Conservation (phyloP, 1,140 invertebrate species). For the Pseudomyrmex gracilis region DNA sequence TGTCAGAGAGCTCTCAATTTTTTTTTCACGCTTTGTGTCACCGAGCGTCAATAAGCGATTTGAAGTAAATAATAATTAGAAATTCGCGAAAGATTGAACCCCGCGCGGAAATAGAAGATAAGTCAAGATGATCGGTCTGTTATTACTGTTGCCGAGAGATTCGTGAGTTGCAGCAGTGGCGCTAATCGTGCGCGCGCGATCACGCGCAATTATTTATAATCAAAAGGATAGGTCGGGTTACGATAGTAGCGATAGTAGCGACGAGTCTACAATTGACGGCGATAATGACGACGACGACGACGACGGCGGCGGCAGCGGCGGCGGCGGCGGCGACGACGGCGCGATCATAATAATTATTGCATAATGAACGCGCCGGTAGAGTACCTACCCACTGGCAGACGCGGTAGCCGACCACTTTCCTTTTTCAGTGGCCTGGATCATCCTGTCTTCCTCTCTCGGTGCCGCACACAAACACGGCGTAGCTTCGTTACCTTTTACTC, state of each 20-base stretch:
- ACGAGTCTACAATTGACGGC: constrained; percentile 61
- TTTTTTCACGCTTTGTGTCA: too few relatives aligned
- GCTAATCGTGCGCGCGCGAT: constrained; percentile 37
- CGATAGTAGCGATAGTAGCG: constrained; percentile 52
- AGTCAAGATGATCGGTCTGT: constrained; percentile 18
- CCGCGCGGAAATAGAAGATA: constrained; percentile 21
- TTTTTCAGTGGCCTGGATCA: constrained; percentile 83
- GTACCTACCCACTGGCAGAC: constrained; percentile 75
- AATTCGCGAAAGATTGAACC: constrained; percentile 6
- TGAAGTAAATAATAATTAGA: constrained; percentile 39
- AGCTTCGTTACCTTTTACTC: constrained; percentile 59
- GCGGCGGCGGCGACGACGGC: constrained; percentile 55
- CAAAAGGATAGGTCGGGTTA: constrained; percentile 60
- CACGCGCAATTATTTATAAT: constrained; percentile 65
- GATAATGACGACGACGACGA: constrained; percentile 71
- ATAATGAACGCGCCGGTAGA: constrained; percentile 74
- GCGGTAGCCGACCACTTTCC: constrained; percentile 81
- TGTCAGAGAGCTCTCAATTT: neutral
- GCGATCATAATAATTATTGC: constrained; percentile 83
- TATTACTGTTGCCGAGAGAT: constrained; percentile 46
- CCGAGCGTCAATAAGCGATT: constrained; percentile 32
- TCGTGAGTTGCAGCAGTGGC: constrained; percentile 9
- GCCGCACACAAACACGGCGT: constrained; percentile 28
- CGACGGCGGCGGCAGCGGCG: constrained; percentile 55
- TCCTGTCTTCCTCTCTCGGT: constrained; percentile 74